Conservation (phyloP, 2,888 invertebrate species). For the Sinopyrophorus schimmeli region DNA sequence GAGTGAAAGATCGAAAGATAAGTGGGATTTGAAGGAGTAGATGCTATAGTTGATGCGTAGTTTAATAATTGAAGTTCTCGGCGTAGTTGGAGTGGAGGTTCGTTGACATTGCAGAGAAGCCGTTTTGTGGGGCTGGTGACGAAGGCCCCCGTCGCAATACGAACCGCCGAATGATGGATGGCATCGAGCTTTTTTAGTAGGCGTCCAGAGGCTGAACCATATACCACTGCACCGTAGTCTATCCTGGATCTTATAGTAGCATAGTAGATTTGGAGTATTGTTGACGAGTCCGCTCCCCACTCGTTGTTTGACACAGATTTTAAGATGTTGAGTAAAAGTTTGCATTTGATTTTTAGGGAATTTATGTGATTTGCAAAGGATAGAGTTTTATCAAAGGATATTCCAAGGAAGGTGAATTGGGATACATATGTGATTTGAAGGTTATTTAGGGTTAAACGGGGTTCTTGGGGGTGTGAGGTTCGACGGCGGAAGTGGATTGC, state of each 20-base stretch:
- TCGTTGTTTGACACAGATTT: not conserved
- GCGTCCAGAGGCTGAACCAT: not conserved
- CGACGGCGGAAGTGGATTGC: not conserved
- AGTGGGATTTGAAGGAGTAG: slow-evolving; percentile 2
- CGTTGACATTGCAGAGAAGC: not conserved
- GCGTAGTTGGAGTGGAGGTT: slow-evolving; percentile 1
- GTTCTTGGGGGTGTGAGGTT: not conserved
- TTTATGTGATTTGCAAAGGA: slow-evolving; percentile 28
- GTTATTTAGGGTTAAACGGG: slow-evolving; percentile 5
- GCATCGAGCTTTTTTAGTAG: not conserved
- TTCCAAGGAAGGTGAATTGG: slow-evolving; percentile 14
- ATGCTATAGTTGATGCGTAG: slow-evolving; percentile 5
- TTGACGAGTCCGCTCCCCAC: not conserved
- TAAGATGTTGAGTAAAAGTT: not conserved
- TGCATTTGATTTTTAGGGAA: slow-evolving; percentile 2
- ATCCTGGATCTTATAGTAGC: not conserved
- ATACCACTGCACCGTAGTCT: slow-evolving; percentile 1
- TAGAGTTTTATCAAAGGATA: slow-evolving; percentile 28
- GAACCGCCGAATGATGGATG: not conserved
- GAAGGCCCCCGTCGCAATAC: not conserved
- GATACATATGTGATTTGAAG: slow-evolving; percentile 1
- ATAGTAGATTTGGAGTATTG: not conserved
- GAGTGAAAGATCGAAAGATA: too few species aligned
- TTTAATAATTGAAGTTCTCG: not conserved
- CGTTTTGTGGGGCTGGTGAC: not conserved